Conservation (phyloP, 2,113 vertebrate species). For the Aix galericulata region DNA sequence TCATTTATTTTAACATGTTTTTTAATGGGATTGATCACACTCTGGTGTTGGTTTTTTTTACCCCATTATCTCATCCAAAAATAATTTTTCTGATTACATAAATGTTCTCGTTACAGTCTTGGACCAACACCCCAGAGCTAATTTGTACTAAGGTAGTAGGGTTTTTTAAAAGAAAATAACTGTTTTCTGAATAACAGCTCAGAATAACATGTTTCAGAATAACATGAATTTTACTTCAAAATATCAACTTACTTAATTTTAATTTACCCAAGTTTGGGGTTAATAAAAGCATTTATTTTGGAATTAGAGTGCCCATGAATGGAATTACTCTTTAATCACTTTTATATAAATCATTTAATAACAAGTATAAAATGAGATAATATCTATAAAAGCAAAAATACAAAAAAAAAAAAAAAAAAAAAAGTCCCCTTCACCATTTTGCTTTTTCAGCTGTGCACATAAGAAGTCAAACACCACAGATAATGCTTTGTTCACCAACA, state of each 20-base stretch:
- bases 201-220: not conserved
- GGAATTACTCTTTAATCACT: not conserved
- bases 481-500: not conserved
- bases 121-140: not conserved
- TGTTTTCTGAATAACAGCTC: not conserved
- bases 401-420: not conserved
- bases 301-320: not conserved
- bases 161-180: not conserved
- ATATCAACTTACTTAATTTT: not conserved
- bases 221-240: not conserved
- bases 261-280: not conserved
- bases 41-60: not conserved
- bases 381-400: not conserved
- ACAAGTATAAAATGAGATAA: not conserved
- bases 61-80: not conserved
- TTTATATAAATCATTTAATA: not conserved
- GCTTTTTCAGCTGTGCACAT: not conserved
- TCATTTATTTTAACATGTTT: not conserved
- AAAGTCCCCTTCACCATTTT: not conserved
- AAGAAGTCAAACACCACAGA: not conserved
- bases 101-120: not conserved
- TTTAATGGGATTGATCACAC: not conserved
- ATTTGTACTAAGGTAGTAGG: not conserved
- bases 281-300: not conserved
- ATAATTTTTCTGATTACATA: not conserved